Conservation (phyloP, 2,888 invertebrate species). For the Drosophila conformis region DNA sequence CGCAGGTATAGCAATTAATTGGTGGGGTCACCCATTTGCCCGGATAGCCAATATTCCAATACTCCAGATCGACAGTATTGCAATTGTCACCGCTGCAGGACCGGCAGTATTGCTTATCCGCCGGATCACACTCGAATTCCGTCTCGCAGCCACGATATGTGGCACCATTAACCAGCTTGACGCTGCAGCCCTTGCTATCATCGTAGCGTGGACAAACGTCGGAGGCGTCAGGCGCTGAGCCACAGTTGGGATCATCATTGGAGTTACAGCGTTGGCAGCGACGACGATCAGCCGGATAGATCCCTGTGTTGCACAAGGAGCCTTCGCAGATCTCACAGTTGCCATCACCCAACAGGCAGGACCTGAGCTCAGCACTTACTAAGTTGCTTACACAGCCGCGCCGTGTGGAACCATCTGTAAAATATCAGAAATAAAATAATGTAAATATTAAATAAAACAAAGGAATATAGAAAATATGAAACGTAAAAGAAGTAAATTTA, state of each 20-base stretch:
- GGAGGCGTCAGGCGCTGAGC: slow-evolving; percentile 52
- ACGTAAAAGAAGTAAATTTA: neutral
- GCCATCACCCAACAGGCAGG: slow-evolving; percentile 66
- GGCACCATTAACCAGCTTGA: slow-evolving; percentile 74
- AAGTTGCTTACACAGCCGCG: slow-evolving; percentile 78
- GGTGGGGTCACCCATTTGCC: slow-evolving; percentile 79
- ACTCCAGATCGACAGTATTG: slow-evolving; percentile 69
- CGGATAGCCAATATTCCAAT: slow-evolving; percentile 75
- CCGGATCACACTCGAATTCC: slow-evolving; percentile 76
- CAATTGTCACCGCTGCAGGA: slow-evolving; percentile 74
- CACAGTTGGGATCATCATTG: slow-evolving; percentile 65
- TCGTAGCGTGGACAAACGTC: slow-evolving; percentile 68
- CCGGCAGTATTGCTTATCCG: slow-evolving; percentile 79
- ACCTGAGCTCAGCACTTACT: slow-evolving; percentile 16
- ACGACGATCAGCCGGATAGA: slow-evolving; percentile 78
- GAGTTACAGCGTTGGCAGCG: slow-evolving; percentile 79
- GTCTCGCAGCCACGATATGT: slow-evolving; percentile 81
- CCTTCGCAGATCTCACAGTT: slow-evolving; percentile 68
- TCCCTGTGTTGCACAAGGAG: slow-evolving; percentile 67
- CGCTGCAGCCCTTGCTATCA: slow-evolving; percentile 62
- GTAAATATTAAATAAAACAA: neutral
- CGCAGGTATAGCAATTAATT: slow-evolving; percentile 76
- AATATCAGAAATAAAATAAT: neutral
- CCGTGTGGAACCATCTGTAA: slow-evolving; percentile 70
- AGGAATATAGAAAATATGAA: neutral